phyloP scores from a whole-genome alignment of 2,888 invertebrate genomes.

The Tetheella fluctuosa region DNA sequence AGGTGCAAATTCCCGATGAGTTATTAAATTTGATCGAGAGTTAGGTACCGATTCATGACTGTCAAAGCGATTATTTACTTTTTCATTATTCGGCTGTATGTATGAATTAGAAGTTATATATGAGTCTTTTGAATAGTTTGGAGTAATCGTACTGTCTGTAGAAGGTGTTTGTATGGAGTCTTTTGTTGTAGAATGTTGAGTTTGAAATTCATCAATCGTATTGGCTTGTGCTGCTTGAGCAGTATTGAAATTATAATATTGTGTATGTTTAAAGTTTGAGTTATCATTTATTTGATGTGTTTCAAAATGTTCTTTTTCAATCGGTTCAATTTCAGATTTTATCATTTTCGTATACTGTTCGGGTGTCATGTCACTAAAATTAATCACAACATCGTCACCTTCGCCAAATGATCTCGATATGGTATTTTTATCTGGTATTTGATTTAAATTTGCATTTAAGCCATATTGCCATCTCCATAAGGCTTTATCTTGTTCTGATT shows the following conservation, averaged over 20 bases:
- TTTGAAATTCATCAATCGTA: conserved; percentile 18
- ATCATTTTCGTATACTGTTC: conserved; percentile 74
- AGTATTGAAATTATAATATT: background rate
- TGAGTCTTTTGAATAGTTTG: conserved; percentile 17
- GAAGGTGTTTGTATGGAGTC: conserved; percentile 13
- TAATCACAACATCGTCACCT: conserved; percentile 72
- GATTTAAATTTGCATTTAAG: conserved; percentile 59
- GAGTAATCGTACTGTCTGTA: conserved; percentile 20
- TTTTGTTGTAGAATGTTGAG: background rate
- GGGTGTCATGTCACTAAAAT: conserved; percentile 74
- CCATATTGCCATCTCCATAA: conserved; percentile 81
- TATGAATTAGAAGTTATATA: conserved; percentile 18
- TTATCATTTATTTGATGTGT: conserved; percentile 13
- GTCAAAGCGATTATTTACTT: background rate
- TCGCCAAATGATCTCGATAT: conserved; percentile 74
- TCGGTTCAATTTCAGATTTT: conserved; percentile 56
- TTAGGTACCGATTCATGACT: background rate
- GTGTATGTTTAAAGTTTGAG: background rate
- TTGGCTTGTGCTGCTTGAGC: background rate
- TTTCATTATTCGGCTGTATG: background rate
- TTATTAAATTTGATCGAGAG: conserved; percentile 51
- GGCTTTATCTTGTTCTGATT: conserved; percentile 69
- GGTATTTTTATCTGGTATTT: conserved; percentile 62
- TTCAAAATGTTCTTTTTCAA: conserved; percentile 32
- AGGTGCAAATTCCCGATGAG: conserved; percentile 54